Conservation (phyloP, 2,797 vertebrate species). For the Myotis daubentonii region DNA sequence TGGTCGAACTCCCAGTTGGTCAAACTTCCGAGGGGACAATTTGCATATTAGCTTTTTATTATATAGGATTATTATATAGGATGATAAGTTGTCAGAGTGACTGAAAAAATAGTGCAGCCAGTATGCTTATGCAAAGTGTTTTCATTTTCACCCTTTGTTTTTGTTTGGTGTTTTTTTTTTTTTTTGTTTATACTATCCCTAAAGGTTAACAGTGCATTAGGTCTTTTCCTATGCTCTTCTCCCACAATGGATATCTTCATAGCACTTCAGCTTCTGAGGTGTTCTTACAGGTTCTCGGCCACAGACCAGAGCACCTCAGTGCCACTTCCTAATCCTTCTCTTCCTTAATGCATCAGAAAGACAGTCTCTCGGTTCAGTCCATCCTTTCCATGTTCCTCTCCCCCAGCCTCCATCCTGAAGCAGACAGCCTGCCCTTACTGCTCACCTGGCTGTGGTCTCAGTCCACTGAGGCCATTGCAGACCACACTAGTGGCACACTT, state of each 20-base stretch:
- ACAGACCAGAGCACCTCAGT: not conserved
- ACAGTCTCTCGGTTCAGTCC: not conserved
- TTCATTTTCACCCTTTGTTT: not conserved
- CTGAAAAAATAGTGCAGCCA: not conserved
- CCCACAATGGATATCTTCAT: not conserved
- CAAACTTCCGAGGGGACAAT: too few species aligned
- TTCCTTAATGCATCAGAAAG: not conserved
- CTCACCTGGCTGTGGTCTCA: not conserved
- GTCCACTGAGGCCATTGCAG: not conserved
- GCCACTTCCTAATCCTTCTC: not conserved
- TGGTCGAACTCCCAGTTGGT: too few species aligned
- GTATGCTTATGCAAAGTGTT: not conserved
- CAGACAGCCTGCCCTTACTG: not conserved
- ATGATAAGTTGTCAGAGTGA: not conserved
- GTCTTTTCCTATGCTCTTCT: not conserved
- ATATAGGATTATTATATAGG: too few species aligned
- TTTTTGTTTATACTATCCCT: not conserved
- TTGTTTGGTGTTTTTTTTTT: conserved; percentile 32
- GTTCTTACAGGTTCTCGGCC: not conserved
- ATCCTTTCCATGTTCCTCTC: not conserved
- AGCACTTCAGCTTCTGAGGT: not conserved
- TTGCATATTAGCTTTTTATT: too few species aligned
- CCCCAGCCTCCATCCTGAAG: too few species aligned
- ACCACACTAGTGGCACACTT: not conserved
- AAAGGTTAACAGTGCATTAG: not conserved